Percentiles rank a stretch among this genome's conserved stretches.
Evolutionary conservation across 2,888 invertebrate species (phyloP).

Genomic region (Ceratothoa steindachneri): DNA sequence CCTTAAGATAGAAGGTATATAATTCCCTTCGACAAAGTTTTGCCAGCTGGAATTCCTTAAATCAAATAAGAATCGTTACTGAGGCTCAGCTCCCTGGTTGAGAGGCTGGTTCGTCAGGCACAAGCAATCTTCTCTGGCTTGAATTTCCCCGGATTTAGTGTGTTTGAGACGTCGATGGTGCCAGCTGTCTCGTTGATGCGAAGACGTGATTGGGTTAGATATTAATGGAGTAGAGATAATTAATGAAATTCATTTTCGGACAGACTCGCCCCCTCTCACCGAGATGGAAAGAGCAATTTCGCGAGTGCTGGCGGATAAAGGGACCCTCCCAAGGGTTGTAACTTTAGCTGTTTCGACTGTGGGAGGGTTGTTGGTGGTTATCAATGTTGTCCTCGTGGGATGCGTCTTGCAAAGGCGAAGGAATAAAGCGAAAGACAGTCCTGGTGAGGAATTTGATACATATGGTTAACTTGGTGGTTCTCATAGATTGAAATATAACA

Average conservation of each 20-base stretch:
- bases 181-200: too few relatives aligned
- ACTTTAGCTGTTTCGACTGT: conserved; percentile 66
- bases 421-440: conserved; percentile 30
- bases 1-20: too few relatives aligned
- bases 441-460: conserved; percentile 37
- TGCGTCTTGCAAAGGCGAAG: conserved; percentile 71
- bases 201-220: too few relatives aligned
- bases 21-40: too few relatives aligned
- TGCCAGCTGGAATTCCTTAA: too few relatives aligned
- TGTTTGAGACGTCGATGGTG: too few relatives aligned
- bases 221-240: too few relatives aligned
- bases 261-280: conserved; percentile 41
- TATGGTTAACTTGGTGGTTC: not conserved
- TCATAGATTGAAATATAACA: not conserved
- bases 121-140: too few relatives aligned
- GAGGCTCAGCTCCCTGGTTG: too few relatives aligned
- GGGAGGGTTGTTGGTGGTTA: conserved; percentile 74
- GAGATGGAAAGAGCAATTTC: conserved; percentile 46
- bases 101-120: too few relatives aligned
- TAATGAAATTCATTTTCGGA: not conserved
- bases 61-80: too few relatives aligned
- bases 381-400: conserved; percentile 83
- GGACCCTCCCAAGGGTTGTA: conserved; percentile 38
- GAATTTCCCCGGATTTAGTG: too few relatives aligned
- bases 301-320: conserved; percentile 40